Percentiles rank a stretch among this genome's conserved stretches.
Evolutionary conservation across 2,888 invertebrate genomes (phyloP).

Genomic region (Sminthurides aquaticus): DNA sequence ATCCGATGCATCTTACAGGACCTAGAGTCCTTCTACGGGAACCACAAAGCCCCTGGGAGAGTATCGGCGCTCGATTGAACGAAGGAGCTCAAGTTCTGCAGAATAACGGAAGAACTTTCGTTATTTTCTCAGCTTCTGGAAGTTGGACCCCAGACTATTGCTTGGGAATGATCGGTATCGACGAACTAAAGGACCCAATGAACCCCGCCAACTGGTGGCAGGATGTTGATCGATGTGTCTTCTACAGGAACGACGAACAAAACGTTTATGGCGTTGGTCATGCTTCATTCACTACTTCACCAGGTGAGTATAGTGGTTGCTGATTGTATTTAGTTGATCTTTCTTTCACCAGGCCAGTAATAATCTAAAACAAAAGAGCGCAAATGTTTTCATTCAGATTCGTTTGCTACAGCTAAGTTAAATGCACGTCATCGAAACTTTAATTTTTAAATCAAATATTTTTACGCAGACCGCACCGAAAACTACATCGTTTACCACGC

Average conservation of each 20-base stretch:
- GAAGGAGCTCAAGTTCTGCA: conserved; percentile 38
- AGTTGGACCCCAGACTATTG: conserved; percentile 37
- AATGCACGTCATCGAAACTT: too few species aligned
- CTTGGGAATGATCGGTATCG: conserved; percentile 34
- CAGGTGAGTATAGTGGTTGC: not conserved
- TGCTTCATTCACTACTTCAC: conserved; percentile 8
- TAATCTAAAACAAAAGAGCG: not conserved
- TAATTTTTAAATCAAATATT: too few species aligned
- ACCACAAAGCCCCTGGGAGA: conserved; percentile 31
- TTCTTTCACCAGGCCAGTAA: not conserved
- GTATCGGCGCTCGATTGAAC: conserved; percentile 21
- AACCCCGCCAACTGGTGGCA: conserved; percentile 11
- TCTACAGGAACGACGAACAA: conserved; percentile 8
- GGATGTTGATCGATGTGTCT: conserved; percentile 7
- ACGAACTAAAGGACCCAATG: conserved; percentile 6
- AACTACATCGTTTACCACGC: not conserved
- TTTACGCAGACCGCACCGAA: not conserved
- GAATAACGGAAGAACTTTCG: conserved; percentile 33
- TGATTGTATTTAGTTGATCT: too few species aligned
- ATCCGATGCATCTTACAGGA: conserved; percentile 36
- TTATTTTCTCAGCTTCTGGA: conserved; percentile 35
- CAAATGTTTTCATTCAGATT: not conserved
- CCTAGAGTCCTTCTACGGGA: conserved; percentile 28
- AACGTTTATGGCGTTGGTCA: conserved; percentile 13
- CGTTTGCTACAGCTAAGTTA: too few species aligned